These are phyloP conservation scores for Pithys albifrons DNA, from an alignment of 2,113 vertebrate species.

Conservation along the genomic window DNA sequence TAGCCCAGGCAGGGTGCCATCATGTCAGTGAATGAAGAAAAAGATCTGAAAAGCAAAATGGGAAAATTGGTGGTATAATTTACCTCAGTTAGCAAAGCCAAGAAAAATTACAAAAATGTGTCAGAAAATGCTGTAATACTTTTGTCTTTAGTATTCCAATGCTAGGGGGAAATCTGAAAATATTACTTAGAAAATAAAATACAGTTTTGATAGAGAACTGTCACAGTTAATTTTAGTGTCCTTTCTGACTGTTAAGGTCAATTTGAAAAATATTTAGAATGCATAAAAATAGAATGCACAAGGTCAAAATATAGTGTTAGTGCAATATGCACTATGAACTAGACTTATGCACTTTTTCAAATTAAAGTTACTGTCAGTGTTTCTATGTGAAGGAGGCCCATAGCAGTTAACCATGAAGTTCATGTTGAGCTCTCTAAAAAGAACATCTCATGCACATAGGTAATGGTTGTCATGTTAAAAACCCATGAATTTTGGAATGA, in stretches of 20 bases:
- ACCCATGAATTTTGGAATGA: background rate
- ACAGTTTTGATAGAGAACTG: background rate
- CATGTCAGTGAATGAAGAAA: background rate
- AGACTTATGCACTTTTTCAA: background rate
- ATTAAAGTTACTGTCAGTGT: background rate
- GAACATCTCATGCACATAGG: accelerated
- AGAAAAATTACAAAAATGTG: background rate
- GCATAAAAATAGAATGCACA: accelerated
- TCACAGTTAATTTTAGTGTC: background rate
- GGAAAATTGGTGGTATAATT: background rate
- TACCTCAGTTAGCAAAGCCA: background rate
- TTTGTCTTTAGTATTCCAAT: background rate
- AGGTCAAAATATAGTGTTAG: background rate
- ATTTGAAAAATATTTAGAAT: background rate
- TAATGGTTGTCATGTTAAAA: background rate
- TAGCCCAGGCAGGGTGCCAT: background rate
- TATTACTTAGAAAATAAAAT: background rate
- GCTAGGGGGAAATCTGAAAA: background rate
- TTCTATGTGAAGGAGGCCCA: background rate
- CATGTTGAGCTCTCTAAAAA: background rate
- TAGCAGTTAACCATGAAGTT: background rate
- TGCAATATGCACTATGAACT: background rate
- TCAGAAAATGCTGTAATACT: background rate
- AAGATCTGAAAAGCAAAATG: background rate
- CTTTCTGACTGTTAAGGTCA: background rate